Evolutionary conservation across 2,113 vertebrate species (phyloP).

Genomic region (Chloropsis hardwickii): DNA sequence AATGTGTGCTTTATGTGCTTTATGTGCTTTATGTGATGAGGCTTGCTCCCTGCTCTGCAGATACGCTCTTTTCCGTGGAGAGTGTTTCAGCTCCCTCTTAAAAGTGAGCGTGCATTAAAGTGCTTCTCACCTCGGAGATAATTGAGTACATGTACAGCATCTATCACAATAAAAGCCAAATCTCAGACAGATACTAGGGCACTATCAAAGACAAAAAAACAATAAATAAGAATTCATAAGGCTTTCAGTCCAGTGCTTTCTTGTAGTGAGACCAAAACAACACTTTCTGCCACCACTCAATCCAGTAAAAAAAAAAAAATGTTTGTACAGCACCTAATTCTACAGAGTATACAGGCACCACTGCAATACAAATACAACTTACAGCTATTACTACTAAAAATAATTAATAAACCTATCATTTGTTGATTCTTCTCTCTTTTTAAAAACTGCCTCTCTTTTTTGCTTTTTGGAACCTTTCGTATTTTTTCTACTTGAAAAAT

Average conservation of each 20-base stretch:
- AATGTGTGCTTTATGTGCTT: not conserved
- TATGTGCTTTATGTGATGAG: not conserved
- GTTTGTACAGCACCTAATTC: not conserved
- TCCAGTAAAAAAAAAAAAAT: not conserved
- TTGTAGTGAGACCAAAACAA: too few relatives aligned
- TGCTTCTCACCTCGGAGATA: not conserved
- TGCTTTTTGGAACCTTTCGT: not conserved
- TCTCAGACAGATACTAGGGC: not conserved
- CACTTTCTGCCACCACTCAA: not conserved
- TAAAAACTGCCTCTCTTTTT: not conserved
- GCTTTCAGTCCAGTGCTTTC: not conserved
- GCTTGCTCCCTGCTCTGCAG: not conserved
- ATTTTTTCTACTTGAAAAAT: conserved; percentile 11
- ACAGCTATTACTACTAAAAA: not conserved
- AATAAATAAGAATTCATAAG: not conserved
- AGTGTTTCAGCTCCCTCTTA: not conserved
- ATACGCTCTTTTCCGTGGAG: not conserved
- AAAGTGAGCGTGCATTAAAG: not conserved
- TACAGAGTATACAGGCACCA: not conserved
- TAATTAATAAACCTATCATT: not conserved
- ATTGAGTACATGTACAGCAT: not conserved
- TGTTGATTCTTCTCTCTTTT: not conserved
- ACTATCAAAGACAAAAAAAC: not conserved
- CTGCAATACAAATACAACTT: not conserved
- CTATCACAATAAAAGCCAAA: conserved; percentile 21